A percentile compares a stretch with the other conserved stretches of the same genome.
These are phyloP conservation scores for Apeira syringaria DNA, from an alignment of 2,888 invertebrate genomes.

Conservation along the genomic window DNA sequence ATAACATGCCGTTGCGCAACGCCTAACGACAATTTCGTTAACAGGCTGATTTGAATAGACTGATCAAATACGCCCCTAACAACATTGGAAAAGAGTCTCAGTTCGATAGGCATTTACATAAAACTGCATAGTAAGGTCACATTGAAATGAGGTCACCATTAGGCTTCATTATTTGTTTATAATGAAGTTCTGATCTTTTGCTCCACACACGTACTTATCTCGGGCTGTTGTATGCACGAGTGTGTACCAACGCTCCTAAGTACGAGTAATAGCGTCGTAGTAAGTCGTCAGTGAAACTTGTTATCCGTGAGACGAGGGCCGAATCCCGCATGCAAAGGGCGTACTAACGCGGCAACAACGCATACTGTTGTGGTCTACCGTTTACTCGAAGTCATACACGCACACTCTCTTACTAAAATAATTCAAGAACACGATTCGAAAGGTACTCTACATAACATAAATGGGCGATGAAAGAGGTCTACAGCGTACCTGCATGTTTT, in stretches of 20 bases:
- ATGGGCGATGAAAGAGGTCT: slow-evolving; percentile 1
- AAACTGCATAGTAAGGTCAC: slow-evolving; percentile 3
- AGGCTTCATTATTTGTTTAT: not conserved
- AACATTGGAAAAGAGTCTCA: slow-evolving; percentile 6
- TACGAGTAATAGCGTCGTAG: slow-evolving; percentile 18
- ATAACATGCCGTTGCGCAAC: slow-evolving; percentile 37
- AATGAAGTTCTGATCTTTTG: not conserved
- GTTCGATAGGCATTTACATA: slow-evolving; percentile 2
- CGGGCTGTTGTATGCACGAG: slow-evolving; percentile 8
- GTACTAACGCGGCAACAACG: slow-evolving; percentile 18
- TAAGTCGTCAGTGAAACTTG: slow-evolving; percentile 49
- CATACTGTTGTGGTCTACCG: not conserved
- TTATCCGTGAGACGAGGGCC: slow-evolving; percentile 53
- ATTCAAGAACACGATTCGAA: slow-evolving; percentile 24
- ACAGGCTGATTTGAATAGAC: slow-evolving; percentile 25
- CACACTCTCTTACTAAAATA: too few species aligned
- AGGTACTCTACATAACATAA: slow-evolving; percentile 3
- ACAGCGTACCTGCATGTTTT: not conserved
- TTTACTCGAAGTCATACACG: too few species aligned
- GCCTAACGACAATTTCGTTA: slow-evolving; percentile 25
- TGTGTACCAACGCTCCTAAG: not conserved
- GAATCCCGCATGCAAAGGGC: slow-evolving; percentile 43
- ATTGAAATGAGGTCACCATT: slow-evolving; percentile 19
- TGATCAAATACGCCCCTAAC: slow-evolving; percentile 4
- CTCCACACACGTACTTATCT: not conserved